These are phyloP conservation scores for Drosophila algonquin DNA, from an alignment of 2,888 invertebrate genomes.

Conservation along the genomic window DNA sequence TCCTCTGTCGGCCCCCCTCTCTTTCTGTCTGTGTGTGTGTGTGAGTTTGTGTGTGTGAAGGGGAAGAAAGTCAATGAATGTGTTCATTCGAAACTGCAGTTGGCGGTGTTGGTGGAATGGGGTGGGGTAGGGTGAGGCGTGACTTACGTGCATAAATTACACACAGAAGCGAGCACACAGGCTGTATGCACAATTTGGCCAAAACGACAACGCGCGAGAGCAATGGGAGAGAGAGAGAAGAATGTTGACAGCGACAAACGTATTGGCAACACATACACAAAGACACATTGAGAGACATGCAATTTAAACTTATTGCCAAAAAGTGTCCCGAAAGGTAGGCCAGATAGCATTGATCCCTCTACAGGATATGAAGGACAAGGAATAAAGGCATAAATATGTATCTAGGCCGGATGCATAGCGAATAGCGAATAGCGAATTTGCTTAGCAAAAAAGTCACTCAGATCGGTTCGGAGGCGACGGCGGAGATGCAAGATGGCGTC, in stretches of 20 bases:
- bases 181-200: conserved; percentile 18
- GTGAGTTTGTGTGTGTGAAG: not conserved
- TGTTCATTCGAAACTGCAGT: conserved; percentile 40
- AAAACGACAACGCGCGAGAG: not conserved
- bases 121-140: conserved; percentile 9
- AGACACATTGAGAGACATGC: conserved; percentile 13
- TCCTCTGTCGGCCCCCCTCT: conserved; percentile 47
- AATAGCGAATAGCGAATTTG: conserved; percentile 38
- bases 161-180: conserved; percentile 43
- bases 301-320: conserved; percentile 47
- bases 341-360: not conserved
- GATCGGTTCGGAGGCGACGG: not conserved
- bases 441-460: not conserved
- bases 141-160: conserved; percentile 66
- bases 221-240: not conserved
- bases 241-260: conserved; percentile 55
- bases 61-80: conserved; percentile 30
- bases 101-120: not conserved
- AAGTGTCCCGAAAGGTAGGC: not conserved
- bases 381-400: not conserved
- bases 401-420: conserved; percentile 27
- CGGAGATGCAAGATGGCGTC: not conserved
- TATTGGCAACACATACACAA: conserved; percentile 33
- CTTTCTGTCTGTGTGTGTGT: conserved; percentile 16
- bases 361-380: conserved; percentile 26